Evolutionary conservation across 2,888 invertebrate species (phyloP), one percentile per base, ranked within the genome.

Genomic region (Cacoxenus indagator): DNA sequence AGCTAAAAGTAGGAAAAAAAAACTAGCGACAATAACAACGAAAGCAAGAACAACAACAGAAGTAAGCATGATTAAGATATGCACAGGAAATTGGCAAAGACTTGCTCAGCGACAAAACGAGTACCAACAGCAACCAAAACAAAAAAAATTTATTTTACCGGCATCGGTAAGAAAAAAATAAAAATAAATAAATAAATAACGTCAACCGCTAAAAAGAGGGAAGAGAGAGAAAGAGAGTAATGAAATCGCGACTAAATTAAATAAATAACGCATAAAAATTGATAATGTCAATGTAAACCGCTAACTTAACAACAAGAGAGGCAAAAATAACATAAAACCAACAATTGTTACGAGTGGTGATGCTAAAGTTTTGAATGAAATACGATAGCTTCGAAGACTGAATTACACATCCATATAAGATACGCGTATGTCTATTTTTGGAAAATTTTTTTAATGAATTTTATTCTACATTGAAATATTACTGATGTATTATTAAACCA

Each of bases 201-300:
- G 27, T 27, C 24, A 37, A 27, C 6, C 1, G 46, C n/a, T 11
- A 22, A 64, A 17, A 14, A 61, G 27, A 24, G 17, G n/a, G 31
- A n/a, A 22, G 27, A 71, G 73, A 72, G 69, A 69, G 19, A 1
- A 72, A 73, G 71, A 73, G 64, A 72, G 71, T 68, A 70, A 62
- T 70, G 48, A 70, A 73, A 66, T 64, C 27, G 67, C 73, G 72
- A 62, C 54, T 73, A 66, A 65, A 65, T 69, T 65, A 73, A 74
- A 74, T 74, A 74, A 74, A 74, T 74, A 73, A 74, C 72, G 70
- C 69, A 75, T 73, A 70, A 54, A 64, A 72, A 71, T 73, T 68
- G 76, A 78, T 74, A 76, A 68, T 73, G 73, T 73, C 72, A 70
- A 69, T 74, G 73, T 75, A 37, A 43, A 61, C 61, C 69, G 54